These are phyloP conservation scores for Vollenhovia emeryi DNA, from an alignment of 1,140 invertebrate species.

Conservation along the genomic window DNA sequence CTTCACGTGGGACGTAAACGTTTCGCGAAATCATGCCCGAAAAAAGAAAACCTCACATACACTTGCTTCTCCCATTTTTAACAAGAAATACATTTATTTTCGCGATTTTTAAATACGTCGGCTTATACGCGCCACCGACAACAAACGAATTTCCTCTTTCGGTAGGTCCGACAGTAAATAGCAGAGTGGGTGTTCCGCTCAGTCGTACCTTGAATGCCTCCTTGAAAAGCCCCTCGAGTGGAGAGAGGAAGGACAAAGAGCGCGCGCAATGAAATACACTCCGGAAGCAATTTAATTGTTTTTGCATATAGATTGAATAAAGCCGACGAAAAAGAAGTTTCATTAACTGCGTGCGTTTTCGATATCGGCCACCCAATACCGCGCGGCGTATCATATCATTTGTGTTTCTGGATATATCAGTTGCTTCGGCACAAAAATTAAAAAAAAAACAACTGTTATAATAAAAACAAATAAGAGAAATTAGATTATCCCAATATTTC, in stretches of 20 bases:
- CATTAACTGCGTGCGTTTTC: slow-evolving; percentile 8
- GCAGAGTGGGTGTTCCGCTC: background rate
- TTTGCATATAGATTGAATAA: slow-evolving; percentile 43
- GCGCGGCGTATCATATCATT: background rate
- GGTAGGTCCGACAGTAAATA: slow-evolving; percentile 7
- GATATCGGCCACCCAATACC: background rate
- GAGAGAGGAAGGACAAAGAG: slow-evolving; percentile 17
- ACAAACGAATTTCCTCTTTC: background rate
- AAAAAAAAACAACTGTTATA: background rate
- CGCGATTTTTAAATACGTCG: background rate
- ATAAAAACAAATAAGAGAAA: slow-evolving; percentile 10
- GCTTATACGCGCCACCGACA: background rate
- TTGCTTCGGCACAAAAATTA: background rate
- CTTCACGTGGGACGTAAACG: background rate
- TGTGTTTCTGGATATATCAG: background rate
- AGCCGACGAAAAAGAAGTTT: background rate
- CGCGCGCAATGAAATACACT: slow-evolving; percentile 7
- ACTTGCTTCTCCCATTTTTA: background rate
- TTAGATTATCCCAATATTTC: background rate
- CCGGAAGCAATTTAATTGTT: slow-evolving; percentile 33
- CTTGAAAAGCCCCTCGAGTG: slow-evolving; percentile 6
- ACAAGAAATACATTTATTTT: background rate
- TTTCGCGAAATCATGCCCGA: background rate
- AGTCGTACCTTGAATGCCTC: slow-evolving; percentile 31
- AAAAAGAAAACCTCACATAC: background rate